Evolutionary conservation across 2,888 invertebrate species (phyloP), one percentile per base, ranked within the genome.

Genomic region (Capitulum mitella): DNA sequence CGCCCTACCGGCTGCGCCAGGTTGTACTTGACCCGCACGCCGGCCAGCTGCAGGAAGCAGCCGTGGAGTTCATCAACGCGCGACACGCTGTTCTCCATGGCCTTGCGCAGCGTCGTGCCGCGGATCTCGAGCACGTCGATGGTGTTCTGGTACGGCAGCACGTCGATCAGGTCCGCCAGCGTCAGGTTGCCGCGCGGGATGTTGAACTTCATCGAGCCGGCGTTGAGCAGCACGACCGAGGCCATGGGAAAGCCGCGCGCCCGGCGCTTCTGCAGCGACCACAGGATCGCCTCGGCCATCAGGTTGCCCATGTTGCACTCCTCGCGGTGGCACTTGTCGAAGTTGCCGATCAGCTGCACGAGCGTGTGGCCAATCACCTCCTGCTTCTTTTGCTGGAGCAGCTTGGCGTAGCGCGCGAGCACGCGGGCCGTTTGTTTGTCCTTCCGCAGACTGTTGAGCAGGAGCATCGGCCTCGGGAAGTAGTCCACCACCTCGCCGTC

Each of bases 291-390:
- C n/a, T 58, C 58, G 2, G n/a, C 58, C n/a, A 58, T 0, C 6
- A 58, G 29, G 58, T 58, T 58, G n/a, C 58, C 58, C 58, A 58
- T 6, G n/a, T 58, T 58, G 29, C 58, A 58, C 58, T 58, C 58
- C 14, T 29, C 14, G n/a, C 29, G 1, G 29, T 29, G 6, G 29
- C 58, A 58, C 14, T 6, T 29, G 2, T 58, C 58, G 6, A 0
- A 0, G 5, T 3, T 1, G 58, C 58, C 58, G 19, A 58, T 29
- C 29, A 58, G 29, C 14, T 58, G 58, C n/a, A 58, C 58, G 5
- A 58, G 29, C n/a, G 58, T 29, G 5, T 6, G 10, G n/a, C 58
- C 58, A 6, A 58, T 58, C n/a, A 29, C n/a, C 14, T n/a, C n/a
- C 8, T 29, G 6, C 5, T n/a, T 29, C n/a, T 29, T 5, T 8